Evolutionary conservation across 2,888 invertebrate species (phyloP).

Genomic region (Diarsia rubi): DNA sequence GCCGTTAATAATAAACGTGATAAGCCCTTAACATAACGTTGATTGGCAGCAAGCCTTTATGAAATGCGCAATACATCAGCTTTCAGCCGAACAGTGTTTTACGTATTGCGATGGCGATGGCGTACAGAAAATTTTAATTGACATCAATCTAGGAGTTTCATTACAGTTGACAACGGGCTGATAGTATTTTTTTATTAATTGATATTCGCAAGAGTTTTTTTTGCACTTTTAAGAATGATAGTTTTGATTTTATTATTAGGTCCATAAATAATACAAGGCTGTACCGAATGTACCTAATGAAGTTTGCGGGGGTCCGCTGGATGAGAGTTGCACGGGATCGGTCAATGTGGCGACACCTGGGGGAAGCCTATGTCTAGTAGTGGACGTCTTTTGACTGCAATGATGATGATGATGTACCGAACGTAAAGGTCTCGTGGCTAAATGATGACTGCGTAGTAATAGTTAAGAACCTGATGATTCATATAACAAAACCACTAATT

Average conservation of each 20-base stretch:
- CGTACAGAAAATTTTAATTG: conserved; percentile 59
- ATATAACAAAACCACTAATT: background rate
- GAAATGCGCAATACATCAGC: conserved; percentile 38
- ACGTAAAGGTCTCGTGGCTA: background rate
- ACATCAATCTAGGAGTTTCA: conserved; percentile 56
- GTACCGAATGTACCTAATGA: too few relatives aligned
- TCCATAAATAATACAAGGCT: background rate
- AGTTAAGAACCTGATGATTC: background rate
- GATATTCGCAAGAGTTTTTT: background rate
- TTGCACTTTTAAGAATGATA: background rate
- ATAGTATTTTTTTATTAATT: conserved; percentile 42
- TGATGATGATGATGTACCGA: too few relatives aligned
- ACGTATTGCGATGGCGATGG: conserved; percentile 41
- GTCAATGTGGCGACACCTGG: too few relatives aligned
- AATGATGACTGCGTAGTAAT: background rate
- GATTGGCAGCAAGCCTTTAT: conserved; percentile 46
- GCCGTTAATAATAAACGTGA: conserved; percentile 31
- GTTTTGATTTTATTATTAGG: background rate
- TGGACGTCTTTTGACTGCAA: too few relatives aligned
- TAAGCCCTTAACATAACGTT: conserved; percentile 31
- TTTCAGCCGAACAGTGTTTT: conserved; percentile 42
- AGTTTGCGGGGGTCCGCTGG: too few relatives aligned
- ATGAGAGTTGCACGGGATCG: too few relatives aligned
- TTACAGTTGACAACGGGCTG: conserved; percentile 42
- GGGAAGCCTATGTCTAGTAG: too few relatives aligned